Evolutionary conservation across 1,140 invertebrate species (phyloP).

Genomic region (Papilio glaucus): DNA sequence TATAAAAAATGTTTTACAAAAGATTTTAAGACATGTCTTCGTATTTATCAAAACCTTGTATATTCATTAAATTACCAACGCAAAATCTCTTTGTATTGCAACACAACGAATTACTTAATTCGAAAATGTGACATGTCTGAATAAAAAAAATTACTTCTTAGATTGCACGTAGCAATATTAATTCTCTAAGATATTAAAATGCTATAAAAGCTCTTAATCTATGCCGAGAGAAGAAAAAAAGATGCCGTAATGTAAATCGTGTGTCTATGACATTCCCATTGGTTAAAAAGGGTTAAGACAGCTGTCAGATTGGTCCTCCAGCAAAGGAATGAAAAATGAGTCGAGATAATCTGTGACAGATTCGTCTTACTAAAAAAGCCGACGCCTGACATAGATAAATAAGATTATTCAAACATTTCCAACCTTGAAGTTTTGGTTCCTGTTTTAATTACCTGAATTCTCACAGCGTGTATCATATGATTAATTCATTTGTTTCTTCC

Average conservation of each 20-base stretch:
- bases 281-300: constrained; percentile 81
- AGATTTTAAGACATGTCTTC: neutral
- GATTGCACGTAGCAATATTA: constrained; percentile 36
- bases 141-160: constrained; percentile 34
- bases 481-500: constrained; percentile 34
- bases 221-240: constrained; percentile 57
- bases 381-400: constrained; percentile 78
- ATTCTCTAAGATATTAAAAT: constrained; percentile 51
- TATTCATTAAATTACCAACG: constrained; percentile 36
- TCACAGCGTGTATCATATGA: constrained; percentile 70
- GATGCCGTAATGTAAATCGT: constrained; percentile 65
- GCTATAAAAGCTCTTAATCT: constrained; percentile 60
- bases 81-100: constrained; percentile 35
- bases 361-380: constrained; percentile 80
- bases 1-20: constrained; percentile 7
- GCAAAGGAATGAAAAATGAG: constrained; percentile 78
- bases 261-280: constrained; percentile 75
- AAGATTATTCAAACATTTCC: constrained; percentile 75
- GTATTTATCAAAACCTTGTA: constrained; percentile 12
- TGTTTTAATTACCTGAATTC: constrained; percentile 81
- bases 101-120: constrained; percentile 33
- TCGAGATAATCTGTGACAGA: constrained; percentile 81
- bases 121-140: constrained; percentile 16
- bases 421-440: constrained; percentile 72
- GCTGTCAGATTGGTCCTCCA: constrained; percentile 75